Evolutionary conservation across 2,113 vertebrate species (phyloP), one percentile per base, ranked within the genome.

Genomic region (Pionites leucogaster): DNA sequence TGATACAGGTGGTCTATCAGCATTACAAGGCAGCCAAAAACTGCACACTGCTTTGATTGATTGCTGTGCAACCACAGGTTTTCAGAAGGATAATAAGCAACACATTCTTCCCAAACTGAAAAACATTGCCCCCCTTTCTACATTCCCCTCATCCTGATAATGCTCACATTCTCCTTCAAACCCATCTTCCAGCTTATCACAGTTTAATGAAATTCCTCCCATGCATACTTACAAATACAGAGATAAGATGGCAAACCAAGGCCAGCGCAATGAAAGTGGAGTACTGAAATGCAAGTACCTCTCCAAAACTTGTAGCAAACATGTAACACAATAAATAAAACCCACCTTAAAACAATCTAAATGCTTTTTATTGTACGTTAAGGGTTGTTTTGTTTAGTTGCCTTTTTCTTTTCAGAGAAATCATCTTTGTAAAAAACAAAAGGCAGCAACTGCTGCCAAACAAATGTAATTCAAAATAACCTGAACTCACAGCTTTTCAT

Each of bases 121-220:
- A 90, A 88, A 79, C 46, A 86, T 91, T 95, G 94, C 42, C 49
- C 1, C 2, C 25, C 27, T 81, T 94, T 86, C 86, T 68, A 46
- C 25, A 82, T 82, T 90, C 55, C 10, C 18, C 17, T 94, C 44
- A 39, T 88, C 82, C 80, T 87, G 93, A 62, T 93, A 94, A 95
- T 33, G 76, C 57, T 89, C 3, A 1, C n/a, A 79, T n/a, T 82
- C 82, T 82, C 31, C 83, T 93, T 86, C 93, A 76, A 78, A 88
- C 44, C 88, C 62, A 57, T 95, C 79, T 90, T 82, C n/a, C 57
- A 76, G 41, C 69, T 95, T 93, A 92, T 88, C 74, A 57, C 23
- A 57, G n/a, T 62, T 78, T 91, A 84, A 94, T 88, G 90, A 96
- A 92, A 93, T 95, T 91, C 80, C 83, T 93, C 83, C 71, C 72